Base-by-base conservation (phyloP, 2,113 vertebrate species). In the Vombatus ursinus region DNA sequence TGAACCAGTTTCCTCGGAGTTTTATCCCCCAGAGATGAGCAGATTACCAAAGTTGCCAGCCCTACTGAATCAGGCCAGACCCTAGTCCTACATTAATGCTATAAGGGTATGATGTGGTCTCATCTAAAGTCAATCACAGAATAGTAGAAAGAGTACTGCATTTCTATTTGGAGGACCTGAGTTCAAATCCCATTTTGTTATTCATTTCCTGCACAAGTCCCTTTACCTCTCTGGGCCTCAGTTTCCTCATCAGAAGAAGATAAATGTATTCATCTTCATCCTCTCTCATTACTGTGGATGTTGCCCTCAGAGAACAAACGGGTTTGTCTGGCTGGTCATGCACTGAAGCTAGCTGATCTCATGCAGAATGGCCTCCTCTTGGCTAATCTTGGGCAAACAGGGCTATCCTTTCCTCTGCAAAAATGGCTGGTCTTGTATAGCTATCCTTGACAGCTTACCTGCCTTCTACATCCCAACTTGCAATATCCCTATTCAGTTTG, bases 401-500 rank as follows among this genome's bases (percentile, higher is more conserved):
- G 93, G 28, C 12, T 96, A 93, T 53, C 23, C 37, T 77, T 77
- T 77, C 68, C n/a, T 84, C 6, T 93, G 53, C 95, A 95, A 94
- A 92, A 96, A 94, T 51, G 92, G 93, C 68, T 96, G 91, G 94
- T 44, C 54, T 94, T 97, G 95, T 95, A 95, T 95, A 97, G 94
- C 91, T 95, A 90, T 47, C 95, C 93, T 93, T 95, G 28, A 94
- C 92, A 94, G 52, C 52, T 51, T 91, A 95, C 68, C 96, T 93
- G 50, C 53, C 90, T 94, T 96, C 95, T 92, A 22, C 96, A 97
- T 96, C 97, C 96, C 68, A 97, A 96, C 94, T 90, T 84, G 84
- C 92, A 61, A 28, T 94, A 92, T 50, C 96, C 95, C 93, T 52
- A n/a, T 92, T 95, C 93, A 96, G 96, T 96, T 96, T 94, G 0